Evolutionary conservation across 2,888 invertebrate species (phyloP).

Genomic region (Cactoblastis cactorum): DNA sequence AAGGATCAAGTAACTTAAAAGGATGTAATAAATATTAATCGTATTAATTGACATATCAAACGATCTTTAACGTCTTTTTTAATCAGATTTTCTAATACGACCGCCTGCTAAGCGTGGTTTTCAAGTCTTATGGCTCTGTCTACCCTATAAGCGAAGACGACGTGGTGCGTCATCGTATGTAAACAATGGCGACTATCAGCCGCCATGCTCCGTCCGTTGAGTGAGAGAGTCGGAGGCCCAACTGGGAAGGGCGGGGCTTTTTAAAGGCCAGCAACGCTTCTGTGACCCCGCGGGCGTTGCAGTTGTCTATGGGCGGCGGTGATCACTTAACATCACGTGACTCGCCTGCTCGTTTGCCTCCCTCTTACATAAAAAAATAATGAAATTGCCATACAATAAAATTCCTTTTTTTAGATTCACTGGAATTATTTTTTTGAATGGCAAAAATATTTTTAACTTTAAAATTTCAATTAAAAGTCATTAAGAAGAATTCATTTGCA

Average conservation of each 20-base stretch:
- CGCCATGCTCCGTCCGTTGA: no score
- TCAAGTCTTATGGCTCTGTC: no score
- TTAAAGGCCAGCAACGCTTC: no score
- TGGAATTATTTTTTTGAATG: not conserved
- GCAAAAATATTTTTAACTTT: not conserved
- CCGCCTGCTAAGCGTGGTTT: not conserved
- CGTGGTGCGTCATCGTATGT: no score
- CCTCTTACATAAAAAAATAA: no score
- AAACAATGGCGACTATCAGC: no score
- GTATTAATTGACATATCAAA: not conserved
- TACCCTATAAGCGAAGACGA: not conserved
- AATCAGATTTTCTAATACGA: not conserved
- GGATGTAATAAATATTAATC: not conserved
- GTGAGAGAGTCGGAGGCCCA: no score
- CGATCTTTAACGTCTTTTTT: not conserved
- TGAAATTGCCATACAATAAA: not conserved
- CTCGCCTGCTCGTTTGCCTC: no score
- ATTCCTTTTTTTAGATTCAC: not conserved
- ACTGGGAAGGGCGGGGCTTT: no score
- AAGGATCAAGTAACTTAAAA: not conserved
- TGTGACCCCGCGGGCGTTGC: no score
- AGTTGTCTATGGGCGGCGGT: no score
- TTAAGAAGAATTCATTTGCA: constrained; percentile 2
- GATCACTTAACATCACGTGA: no score
- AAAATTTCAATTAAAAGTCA: constrained; percentile 1